Base-by-base conservation (phyloP, 2,113 vertebrate species). In the Epinephelus moara region DNA sequence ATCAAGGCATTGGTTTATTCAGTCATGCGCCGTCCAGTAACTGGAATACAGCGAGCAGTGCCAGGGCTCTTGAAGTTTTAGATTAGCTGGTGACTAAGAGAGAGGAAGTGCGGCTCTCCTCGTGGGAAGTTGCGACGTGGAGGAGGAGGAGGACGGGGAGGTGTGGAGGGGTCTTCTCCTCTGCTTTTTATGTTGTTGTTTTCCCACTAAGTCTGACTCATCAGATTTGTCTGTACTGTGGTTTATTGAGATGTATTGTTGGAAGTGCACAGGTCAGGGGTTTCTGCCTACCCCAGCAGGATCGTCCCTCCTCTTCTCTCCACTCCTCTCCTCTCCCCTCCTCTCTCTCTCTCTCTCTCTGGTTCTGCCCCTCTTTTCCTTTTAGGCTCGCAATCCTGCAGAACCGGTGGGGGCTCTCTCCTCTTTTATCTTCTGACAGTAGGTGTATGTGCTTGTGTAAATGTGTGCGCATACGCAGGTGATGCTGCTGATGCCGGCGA, bases 231-330 rank as follows among this genome's bases (percentile, higher is more conserved):
- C 85, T 85, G 68, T 79, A 53, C 78, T 66, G 80, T 82, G 82
- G 79, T 93, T 94, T 92, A 94, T 94, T 92, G 88, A 94, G 91
- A 94, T 85, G 78, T 91, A 93, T 90, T 91, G 92, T 92, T 89
- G 82, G 81, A 87, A 88, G 93, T 85, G 88, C 86, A 90, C 74
- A 93, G 93, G 92, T 94, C 93, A 92, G 90, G 82, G 88, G 78
- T 90, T 93, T 93, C 80, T 94, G 92, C 90, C 87, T 89, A 90
- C 85, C 66, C 85, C 85, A 91, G 94, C 94, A 91, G 84, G 75
- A 92, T 88, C 21, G 5, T 64, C 62, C 64, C 53, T 66, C 37
- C 66, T 52, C 85, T 77, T 45, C 75, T 56, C 66, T 42, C 56
- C 56, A 63, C 13, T 25, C 14, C 63, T 17, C 60, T 78, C 64